Conservation (phyloP, 2,113 vertebrate genomes). For the Neolamprologus sp. region DNA sequence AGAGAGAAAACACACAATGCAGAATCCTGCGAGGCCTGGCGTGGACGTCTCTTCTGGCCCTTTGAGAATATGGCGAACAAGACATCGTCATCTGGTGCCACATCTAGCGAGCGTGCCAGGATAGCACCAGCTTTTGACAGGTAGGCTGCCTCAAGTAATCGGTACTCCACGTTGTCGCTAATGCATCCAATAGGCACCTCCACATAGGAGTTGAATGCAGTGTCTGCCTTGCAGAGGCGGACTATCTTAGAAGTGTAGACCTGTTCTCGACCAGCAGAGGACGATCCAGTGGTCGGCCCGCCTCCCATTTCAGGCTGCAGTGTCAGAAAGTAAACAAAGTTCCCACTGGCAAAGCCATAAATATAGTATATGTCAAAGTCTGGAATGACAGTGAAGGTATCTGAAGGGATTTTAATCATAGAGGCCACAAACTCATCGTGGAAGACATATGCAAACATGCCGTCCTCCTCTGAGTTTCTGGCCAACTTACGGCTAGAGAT, state of each 20-base stretch:
- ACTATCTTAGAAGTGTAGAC: constrained; percentile 98
- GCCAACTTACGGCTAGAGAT: constrained; percentile 95
- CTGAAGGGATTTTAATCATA: constrained; percentile 97
- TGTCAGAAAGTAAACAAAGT: constrained; percentile 96
- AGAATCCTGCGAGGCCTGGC: constrained; percentile 87
- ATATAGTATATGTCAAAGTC: constrained; percentile 99
- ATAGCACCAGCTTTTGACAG: constrained; percentile 89
- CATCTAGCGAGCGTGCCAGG: constrained; percentile 81
- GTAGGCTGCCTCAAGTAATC: constrained; percentile 91
- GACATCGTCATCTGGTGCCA: constrained; percentile 84
- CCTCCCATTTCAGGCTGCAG: constrained; percentile 95
- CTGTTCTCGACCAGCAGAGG: constrained; percentile 85
- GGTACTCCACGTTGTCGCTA: constrained; percentile 87
- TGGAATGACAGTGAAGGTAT: constrained; percentile 95
- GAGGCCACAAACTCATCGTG: constrained; percentile 98
- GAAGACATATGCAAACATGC: constrained; percentile 98
- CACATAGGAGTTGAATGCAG: constrained; percentile 95
- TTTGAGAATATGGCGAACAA: constrained; percentile 95
- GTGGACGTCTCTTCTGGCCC: constrained; percentile 92
- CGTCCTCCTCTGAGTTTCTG: constrained; percentile 92
- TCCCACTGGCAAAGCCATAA: constrained; percentile 94
- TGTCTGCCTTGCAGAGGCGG: constrained; percentile 93
- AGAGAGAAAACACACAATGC: constrained; percentile 94
- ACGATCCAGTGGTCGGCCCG: constrained; percentile 84
- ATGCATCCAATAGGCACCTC: constrained; percentile 96